Evolutionary conservation across 2,888 invertebrate species (phyloP).

Genomic region (Dasypogon diadema): DNA sequence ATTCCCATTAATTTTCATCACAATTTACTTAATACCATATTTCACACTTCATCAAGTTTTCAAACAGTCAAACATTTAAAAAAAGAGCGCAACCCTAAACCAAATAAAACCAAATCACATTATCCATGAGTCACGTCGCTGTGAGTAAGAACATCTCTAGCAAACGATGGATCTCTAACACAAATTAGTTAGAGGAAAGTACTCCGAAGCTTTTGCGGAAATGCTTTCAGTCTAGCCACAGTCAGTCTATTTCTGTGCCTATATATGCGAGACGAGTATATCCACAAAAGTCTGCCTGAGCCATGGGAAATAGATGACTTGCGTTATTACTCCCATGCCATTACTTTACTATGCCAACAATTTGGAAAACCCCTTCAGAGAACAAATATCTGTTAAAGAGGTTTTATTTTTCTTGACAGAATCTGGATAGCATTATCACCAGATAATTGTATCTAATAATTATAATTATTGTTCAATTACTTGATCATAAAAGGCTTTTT

Average conservation of each 20-base stretch:
- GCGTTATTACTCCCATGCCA: neutral
- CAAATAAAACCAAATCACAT: too few species aligned
- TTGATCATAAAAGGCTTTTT: slow-evolving; percentile 18
- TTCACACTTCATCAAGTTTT: too few species aligned
- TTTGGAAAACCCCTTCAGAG: slow-evolving; percentile 33
- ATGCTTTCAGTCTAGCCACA: slow-evolving; percentile 21
- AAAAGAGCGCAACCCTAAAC: too few species aligned
- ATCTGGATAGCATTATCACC: neutral
- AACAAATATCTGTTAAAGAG: neutral
- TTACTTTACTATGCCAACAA: neutral
- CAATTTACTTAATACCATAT: too few species aligned
- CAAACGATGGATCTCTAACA: too few species aligned
- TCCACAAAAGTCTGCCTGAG: neutral
- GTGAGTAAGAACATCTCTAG: too few species aligned
- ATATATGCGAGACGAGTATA: too few species aligned
- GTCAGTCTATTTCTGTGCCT: neutral
- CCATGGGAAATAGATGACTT: neutral
- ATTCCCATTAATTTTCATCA: too few species aligned
- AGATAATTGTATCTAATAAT: slow-evolving; percentile 11
- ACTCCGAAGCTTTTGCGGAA: slow-evolving; percentile 26
- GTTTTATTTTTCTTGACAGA: neutral
- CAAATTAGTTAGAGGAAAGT: neutral
- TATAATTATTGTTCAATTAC: slow-evolving; percentile 3
- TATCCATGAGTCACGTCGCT: too few species aligned
- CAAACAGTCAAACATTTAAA: too few species aligned